phyloP scores from a whole-genome alignment of 2,797 vertebrate species.

The Onychomys arenicola region DNA sequence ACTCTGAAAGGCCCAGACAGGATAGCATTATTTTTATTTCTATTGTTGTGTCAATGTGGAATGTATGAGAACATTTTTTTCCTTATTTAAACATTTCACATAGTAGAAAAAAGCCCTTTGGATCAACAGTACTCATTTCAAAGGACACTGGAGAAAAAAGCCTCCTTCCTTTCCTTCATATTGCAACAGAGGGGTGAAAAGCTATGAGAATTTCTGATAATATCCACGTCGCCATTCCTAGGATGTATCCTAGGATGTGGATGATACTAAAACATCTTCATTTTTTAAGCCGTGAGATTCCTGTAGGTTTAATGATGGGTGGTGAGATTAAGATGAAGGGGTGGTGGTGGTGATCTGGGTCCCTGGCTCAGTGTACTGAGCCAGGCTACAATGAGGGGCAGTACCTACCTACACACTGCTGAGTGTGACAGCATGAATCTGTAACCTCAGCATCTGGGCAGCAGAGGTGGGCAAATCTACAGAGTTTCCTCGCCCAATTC shows the following conservation, averaged over 20 bases:
- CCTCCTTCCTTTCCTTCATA: slow-evolving; percentile 59
- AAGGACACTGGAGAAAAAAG: slow-evolving; percentile 28
- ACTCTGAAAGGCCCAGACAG: slow-evolving; percentile 55
- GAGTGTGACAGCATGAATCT: not conserved
- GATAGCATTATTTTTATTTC: slow-evolving; percentile 77
- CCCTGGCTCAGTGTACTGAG: not conserved
- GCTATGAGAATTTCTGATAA: slow-evolving; percentile 4
- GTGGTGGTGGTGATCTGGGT: not conserved
- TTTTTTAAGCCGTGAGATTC: slow-evolving; percentile 32
- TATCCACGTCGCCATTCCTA: slow-evolving; percentile 4
- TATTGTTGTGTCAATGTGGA: slow-evolving; percentile 75
- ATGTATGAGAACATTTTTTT: slow-evolving; percentile 68
- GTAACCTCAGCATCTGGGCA: not conserved
- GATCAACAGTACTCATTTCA: slow-evolving; percentile 61
- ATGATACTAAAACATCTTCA: slow-evolving; percentile 27
- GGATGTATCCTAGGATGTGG: not conserved
- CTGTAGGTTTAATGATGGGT: not conserved
- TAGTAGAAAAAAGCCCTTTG: slow-evolving; percentile 59
- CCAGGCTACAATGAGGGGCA: not conserved
- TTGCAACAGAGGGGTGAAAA: slow-evolving; percentile 23
- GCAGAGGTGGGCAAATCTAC: not conserved
- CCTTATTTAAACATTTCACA: slow-evolving; percentile 76
- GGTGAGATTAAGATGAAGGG: not conserved
- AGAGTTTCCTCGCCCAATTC: not conserved
- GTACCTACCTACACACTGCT: not conserved